A percentile compares a stretch with the other conserved stretches of the same genome.
Evolutionary conservation across 2,888 invertebrate genomes (phyloP).

Genomic region (Erynnis tages): DNA sequence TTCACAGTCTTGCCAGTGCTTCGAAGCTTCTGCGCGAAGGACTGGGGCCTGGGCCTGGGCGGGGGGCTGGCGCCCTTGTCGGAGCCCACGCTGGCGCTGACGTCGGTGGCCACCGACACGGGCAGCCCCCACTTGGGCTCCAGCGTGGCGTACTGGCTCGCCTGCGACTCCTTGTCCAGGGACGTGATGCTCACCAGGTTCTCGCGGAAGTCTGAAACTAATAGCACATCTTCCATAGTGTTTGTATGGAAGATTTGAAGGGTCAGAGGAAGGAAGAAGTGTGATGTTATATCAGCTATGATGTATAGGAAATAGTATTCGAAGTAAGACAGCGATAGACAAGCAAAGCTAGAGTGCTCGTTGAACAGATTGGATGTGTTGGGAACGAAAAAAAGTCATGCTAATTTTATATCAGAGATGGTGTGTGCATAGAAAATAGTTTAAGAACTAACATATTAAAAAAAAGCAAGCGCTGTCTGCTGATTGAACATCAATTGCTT

Average conservation of each 20-base stretch:
- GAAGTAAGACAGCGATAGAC: too few species aligned
- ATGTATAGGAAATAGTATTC: too few species aligned
- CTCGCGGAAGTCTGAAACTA: conserved; percentile 84
- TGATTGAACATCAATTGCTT: too few species aligned
- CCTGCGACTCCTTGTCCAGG: conserved; percentile 61
- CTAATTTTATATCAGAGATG: too few species aligned
- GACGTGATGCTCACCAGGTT: conserved; percentile 74
- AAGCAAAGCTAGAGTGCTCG: too few species aligned
- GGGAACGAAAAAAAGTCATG: too few species aligned
- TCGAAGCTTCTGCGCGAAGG: conserved; percentile 92
- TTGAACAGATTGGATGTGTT: too few species aligned
- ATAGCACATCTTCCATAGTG: neutral
- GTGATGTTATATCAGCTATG: too few species aligned
- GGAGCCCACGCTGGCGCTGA: neutral
- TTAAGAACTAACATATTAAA: too few species aligned
- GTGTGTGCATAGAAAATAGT: too few species aligned
- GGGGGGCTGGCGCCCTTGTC: conserved; percentile 44
- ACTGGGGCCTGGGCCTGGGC: conserved; percentile 84
- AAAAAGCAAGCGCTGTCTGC: too few species aligned
- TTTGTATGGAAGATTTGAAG: neutral
- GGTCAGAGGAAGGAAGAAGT: neutral
- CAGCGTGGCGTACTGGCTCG: conserved; percentile 51
- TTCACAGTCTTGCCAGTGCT: conserved; percentile 93
- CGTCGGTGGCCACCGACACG: neutral
- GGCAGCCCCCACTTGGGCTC: conserved; percentile 59